Conservation (phyloP, 2,113 vertebrate genomes). For the Rhipidura dahli region DNA sequence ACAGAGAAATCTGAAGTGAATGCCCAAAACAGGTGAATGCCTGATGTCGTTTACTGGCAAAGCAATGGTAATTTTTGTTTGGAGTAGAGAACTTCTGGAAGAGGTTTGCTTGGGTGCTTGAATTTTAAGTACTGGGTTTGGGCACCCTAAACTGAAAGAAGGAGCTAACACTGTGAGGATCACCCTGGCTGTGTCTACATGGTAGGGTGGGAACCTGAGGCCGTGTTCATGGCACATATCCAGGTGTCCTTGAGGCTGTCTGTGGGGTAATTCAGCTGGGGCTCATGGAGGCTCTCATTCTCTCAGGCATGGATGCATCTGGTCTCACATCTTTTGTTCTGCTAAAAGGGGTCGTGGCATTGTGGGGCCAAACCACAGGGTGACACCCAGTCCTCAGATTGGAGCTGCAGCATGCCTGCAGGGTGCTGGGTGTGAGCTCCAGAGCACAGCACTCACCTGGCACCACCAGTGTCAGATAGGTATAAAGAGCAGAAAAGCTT, state of each 20-base stretch:
- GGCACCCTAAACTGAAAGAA: neutral
- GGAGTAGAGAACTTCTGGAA: neutral
- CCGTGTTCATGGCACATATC: neutral
- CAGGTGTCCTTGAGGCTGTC: neutral
- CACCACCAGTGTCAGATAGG: neutral
- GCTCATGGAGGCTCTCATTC: neutral
- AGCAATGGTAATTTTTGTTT: neutral
- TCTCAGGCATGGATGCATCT: neutral
- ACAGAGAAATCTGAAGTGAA: conserved; percentile 78
- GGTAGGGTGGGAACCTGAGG: neutral
- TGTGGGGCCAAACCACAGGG: neutral
- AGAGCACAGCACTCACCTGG: neutral
- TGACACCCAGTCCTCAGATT: neutral
- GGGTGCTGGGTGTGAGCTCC: neutral
- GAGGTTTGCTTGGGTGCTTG: neutral
- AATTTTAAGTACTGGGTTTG: neutral
- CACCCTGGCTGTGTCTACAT: neutral
- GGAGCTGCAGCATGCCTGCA: neutral
- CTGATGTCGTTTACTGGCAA: neutral
- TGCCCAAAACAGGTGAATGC: conserved; percentile 88
- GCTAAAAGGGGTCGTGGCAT: neutral
- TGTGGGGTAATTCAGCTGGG: neutral
- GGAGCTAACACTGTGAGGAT: neutral
- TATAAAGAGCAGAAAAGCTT: neutral
- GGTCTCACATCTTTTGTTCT: neutral